Evolutionary conservation across 23 tunicate species (phyloP).

Genomic region (Pegea sp.): DNA sequence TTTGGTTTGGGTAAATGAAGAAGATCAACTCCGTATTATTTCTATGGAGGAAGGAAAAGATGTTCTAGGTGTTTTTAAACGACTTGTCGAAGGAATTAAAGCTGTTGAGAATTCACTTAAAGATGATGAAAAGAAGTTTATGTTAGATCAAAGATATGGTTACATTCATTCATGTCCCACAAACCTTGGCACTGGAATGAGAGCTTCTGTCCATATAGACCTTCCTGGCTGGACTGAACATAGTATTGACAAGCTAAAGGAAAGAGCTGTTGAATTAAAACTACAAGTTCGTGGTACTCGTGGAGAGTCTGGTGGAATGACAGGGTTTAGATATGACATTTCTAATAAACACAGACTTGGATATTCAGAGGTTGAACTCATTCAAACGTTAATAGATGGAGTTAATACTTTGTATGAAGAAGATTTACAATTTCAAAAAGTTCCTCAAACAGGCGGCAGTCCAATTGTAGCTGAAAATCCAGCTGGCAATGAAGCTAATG

Average conservation of each 20-base stretch:
- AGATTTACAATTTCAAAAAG: background rate
- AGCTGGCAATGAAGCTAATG: no score
- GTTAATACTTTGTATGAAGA: background rate
- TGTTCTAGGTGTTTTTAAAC: no score
- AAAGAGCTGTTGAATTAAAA: background rate
- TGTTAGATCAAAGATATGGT: background rate
- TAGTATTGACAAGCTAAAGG: background rate
- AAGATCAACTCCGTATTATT: background rate
- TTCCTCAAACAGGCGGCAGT: no score
- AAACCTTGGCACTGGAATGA: background rate
- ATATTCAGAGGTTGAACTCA: background rate
- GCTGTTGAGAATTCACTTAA: background rate
- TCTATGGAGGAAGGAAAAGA: background rate
- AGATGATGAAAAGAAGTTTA: background rate
- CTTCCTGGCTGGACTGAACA: conserved; percentile 1
- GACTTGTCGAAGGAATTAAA: no score
- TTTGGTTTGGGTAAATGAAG: background rate
- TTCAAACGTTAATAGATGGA: background rate
- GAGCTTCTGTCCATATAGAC: background rate
- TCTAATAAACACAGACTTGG: background rate
- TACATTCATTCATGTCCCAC: background rate
- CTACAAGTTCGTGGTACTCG: background rate
- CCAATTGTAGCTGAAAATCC: no score
- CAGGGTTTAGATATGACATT: background rate
- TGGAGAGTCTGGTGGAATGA: background rate